A percentile compares a stretch with the other conserved stretches of the same genome.
Evolutionary conservation across 2,888 invertebrate genomes (phyloP).

Genomic region (Exephanes ischioxanthus): DNA sequence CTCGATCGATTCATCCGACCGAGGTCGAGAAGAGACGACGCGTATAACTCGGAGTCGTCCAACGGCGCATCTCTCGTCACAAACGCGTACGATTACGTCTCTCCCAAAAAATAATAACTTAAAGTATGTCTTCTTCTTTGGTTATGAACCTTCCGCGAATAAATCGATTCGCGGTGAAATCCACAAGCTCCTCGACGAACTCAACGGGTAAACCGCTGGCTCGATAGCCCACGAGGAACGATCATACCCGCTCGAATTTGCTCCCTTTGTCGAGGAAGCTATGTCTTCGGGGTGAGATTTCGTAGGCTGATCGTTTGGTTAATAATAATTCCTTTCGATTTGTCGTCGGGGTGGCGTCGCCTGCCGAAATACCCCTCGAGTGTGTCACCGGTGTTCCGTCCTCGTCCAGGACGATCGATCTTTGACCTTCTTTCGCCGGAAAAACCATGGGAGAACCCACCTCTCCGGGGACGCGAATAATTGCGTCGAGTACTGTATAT

Average conservation of each 20-base stretch:
- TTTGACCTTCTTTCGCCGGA: constrained; percentile 77
- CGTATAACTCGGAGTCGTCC: constrained; percentile 47
- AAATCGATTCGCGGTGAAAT: neutral
- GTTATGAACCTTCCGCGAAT: neutral
- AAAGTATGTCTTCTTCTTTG: neutral
- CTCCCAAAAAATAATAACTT: neutral
- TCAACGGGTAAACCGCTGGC: neutral
- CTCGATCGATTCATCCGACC: constrained; percentile 60
- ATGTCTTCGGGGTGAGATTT: neutral
- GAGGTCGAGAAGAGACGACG: constrained; percentile 53
- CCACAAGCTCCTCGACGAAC: neutral
- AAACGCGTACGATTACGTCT: neutral
- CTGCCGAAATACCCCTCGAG: constrained; percentile 6
- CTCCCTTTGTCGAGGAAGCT: neutral
- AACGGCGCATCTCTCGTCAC: constrained; percentile 49
- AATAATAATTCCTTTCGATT: neutral
- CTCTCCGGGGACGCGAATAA: constrained; percentile 15
- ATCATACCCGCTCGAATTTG: neutral
- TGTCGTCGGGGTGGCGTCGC: neutral
- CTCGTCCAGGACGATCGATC: constrained; percentile 78
- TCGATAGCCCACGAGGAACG: neutral
- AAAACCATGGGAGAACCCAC: constrained; percentile 73
- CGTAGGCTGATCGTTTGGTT: constrained; percentile 17
- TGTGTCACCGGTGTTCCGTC: constrained; percentile 62
- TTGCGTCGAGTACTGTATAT: neutral